Conservation (phyloP, 64 coral and sea anemone species). For the Montipora cactus region DNA sequence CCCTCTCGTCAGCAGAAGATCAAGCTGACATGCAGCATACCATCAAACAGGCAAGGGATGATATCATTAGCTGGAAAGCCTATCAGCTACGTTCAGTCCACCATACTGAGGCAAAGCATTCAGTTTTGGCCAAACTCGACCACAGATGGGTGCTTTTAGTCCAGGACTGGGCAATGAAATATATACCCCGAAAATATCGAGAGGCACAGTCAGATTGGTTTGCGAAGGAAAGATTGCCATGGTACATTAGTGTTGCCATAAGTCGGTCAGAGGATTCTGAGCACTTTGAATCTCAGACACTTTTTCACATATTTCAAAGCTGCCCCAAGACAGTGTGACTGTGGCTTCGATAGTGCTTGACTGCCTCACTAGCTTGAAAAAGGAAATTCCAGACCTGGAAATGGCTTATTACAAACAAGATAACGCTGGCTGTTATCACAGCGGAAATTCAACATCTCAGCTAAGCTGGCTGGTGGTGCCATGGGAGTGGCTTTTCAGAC, state of each 20-base stretch:
- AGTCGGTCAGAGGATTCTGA: constrained; percentile 32
- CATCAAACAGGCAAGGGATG: neutral
- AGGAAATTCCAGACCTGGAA: constrained; percentile 12
- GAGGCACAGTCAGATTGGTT: constrained; percentile 78
- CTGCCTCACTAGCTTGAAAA: constrained; percentile 43
- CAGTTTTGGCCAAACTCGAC: constrained; percentile 56
- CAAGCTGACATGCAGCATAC: constrained; percentile 11
- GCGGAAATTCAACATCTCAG: neutral
- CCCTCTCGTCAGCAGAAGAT: constrained; percentile 6
- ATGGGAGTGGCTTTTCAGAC: constrained; percentile 37
- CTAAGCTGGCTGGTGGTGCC: constrained; percentile 3
- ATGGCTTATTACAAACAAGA: constrained; percentile 65
- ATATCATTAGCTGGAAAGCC: constrained; percentile 64
- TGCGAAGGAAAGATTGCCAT: constrained; percentile 62
- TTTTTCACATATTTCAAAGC: constrained; percentile 72
- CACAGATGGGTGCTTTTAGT: constrained; percentile 44
- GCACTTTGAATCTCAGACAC: constrained; percentile 42
- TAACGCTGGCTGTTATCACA: constrained; percentile 71
- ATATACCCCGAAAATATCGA: constrained; percentile 65
- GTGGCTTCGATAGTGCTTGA: constrained; percentile 54
- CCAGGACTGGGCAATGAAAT: constrained; percentile 78
- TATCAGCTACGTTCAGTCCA: constrained; percentile 65
- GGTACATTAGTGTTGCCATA: constrained; percentile 65
- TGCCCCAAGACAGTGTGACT: constrained; percentile 66
- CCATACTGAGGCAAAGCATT: constrained; percentile 49